Conservation (phyloP, 2,888 invertebrate genomes). For the Eilema caniola region DNA sequence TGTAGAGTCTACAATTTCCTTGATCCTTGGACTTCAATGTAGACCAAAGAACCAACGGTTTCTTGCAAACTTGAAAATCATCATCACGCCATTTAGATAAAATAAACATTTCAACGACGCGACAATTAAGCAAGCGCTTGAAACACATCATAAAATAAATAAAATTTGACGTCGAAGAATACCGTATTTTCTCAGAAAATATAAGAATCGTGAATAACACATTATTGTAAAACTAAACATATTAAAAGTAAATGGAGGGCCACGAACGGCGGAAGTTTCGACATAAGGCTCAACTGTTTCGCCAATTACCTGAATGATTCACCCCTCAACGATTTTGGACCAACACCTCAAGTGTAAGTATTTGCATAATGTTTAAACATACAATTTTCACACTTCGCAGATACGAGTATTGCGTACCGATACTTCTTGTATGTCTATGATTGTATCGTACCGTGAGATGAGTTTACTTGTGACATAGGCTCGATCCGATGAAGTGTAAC, state of each 20-base stretch:
- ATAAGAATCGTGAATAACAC: slow-evolving; percentile 15
- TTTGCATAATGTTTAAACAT: slow-evolving; percentile 9
- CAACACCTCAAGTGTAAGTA: slow-evolving; percentile 9
- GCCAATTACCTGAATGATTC: slow-evolving; percentile 28
- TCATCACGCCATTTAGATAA: too few relatives aligned
- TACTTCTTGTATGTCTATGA: slow-evolving; percentile 1
- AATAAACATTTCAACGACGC: not conserved
- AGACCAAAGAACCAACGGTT: too few relatives aligned
- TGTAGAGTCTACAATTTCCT: too few relatives aligned
- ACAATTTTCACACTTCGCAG: not conserved
- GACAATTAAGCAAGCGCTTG: not conserved
- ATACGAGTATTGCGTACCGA: not conserved
- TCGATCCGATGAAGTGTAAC: not conserved
- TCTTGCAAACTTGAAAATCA: not conserved
- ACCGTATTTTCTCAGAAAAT: slow-evolving; percentile 3
- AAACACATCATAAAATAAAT: not conserved
- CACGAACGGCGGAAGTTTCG: slow-evolving; percentile 25
- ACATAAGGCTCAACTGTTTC: slow-evolving; percentile 24
- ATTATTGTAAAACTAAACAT: slow-evolving; percentile 8
- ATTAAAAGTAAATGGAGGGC: slow-evolving; percentile 5
- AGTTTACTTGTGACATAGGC: not conserved
- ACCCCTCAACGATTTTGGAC: slow-evolving; percentile 11
- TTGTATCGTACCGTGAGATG: not conserved
- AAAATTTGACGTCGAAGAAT: not conserved
- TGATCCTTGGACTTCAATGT: too few relatives aligned